Percentiles rank a stretch among this genome's conserved stretches.
These are phyloP conservation scores for Labroides dimidiatus DNA, from an alignment of 2,797 vertebrate species.

Conservation along the genomic window DNA sequence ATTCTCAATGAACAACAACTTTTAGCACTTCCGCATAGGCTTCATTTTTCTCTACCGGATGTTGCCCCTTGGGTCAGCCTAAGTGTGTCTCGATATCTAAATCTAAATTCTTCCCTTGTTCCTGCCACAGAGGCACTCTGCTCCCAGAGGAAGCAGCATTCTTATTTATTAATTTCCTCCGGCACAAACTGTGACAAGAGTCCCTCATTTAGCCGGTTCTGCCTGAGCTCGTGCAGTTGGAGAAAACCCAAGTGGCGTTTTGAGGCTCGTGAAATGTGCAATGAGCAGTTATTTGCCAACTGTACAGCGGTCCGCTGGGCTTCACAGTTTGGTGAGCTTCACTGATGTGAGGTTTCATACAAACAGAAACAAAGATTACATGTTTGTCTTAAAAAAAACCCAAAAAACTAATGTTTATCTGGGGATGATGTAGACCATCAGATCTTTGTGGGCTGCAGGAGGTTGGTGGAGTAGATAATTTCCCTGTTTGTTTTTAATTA, in stretches of 20 bases:
- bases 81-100: neutral
- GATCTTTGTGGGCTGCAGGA: neutral
- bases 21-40: no score
- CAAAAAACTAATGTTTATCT: neutral
- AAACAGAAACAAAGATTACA: constrained; percentile 35
- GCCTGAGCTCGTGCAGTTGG: constrained; percentile 58
- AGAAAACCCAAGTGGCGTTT: constrained; percentile 62
- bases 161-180: constrained; percentile 65
- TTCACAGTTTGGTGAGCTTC: constrained; percentile 61
- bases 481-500: no score
- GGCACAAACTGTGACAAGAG: constrained; percentile 57
- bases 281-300: constrained; percentile 71
- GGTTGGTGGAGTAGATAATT: no score
- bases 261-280: constrained; percentile 69
- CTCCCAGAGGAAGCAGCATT: constrained; percentile 43
- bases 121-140: constrained; percentile 20
- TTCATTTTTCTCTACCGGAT: no score
- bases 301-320: constrained; percentile 60
- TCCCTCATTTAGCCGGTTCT: constrained; percentile 66
- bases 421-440: neutral
- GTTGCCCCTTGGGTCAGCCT: constrained; percentile 7
- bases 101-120: constrained; percentile 31
- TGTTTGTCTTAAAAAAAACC: neutral
- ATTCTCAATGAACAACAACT: no score
- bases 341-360: constrained; percentile 49